Evolutionary conservation across 2,797 vertebrate genomes (phyloP).

Genomic region (Thaleichthys pacificus): DNA sequence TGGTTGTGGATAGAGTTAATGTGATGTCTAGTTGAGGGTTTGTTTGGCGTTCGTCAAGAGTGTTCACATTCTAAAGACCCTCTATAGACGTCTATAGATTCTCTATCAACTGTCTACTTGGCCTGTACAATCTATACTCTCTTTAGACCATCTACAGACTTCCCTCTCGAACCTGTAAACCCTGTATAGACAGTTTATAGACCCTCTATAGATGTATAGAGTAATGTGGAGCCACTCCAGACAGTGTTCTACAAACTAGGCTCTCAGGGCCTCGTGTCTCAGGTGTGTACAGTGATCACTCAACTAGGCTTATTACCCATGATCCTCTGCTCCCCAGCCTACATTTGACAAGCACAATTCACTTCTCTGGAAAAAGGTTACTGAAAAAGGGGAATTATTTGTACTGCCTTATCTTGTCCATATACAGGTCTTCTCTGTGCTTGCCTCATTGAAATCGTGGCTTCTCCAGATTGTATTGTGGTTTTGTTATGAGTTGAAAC

Average conservation of each 20-base stretch:
- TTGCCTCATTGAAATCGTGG: neutral
- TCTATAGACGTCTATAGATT: neutral
- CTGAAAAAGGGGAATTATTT: slow-evolving; percentile 20
- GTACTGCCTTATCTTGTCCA: slow-evolving; percentile 17
- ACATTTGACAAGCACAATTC: slow-evolving; percentile 21
- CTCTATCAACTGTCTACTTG: too few relatives aligned
- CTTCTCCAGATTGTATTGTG: neutral
- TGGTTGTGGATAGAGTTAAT: neutral
- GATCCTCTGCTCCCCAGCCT: neutral
- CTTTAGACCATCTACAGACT: too few relatives aligned
- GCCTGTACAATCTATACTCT: too few relatives aligned
- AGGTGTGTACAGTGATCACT: slow-evolving; percentile 56
- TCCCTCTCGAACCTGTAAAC: too few relatives aligned
- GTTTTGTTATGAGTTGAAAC: slow-evolving; percentile 1
- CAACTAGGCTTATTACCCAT: neutral
- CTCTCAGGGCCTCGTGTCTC: slow-evolving; percentile 71
- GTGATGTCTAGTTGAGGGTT: neutral
- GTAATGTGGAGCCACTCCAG: too few relatives aligned
- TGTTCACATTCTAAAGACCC: neutral
- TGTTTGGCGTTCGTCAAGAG: too few relatives aligned
- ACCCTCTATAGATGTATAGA: too few relatives aligned
- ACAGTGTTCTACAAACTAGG: neutral
- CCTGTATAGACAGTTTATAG: too few relatives aligned
- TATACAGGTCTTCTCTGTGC: neutral
- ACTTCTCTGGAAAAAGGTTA: slow-evolving; percentile 1